These are phyloP conservation scores for Trissoscelio sp. DNA, from an alignment of 2,888 invertebrate species.

Conservation along the genomic window DNA sequence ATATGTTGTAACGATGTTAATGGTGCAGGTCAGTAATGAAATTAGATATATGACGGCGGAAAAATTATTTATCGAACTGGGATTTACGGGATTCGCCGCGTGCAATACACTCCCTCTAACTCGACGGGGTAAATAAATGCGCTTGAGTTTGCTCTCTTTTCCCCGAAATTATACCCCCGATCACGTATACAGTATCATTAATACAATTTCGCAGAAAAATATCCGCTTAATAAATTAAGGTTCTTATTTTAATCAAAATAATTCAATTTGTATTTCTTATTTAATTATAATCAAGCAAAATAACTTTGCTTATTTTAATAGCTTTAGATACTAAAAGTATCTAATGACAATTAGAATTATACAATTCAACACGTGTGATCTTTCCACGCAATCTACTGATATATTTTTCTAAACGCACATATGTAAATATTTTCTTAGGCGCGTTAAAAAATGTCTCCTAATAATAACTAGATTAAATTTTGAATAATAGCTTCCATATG, in stretches of 20 bases:
- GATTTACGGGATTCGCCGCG: constrained; percentile 60
- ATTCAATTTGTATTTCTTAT: no score
- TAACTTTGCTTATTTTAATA: no score
- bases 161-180: constrained; percentile 6
- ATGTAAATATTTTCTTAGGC: constrained; percentile 50
- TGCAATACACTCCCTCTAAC: constrained; percentile 6
- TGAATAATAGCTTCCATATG: constrained; percentile 65
- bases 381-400: constrained; percentile 8
- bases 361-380: constrained; percentile 17
- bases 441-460: constrained; percentile 54
- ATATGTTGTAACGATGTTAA: constrained; percentile 72
- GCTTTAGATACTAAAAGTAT: no score
- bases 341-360: not conserved
- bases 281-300: no score
- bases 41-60: constrained; percentile 70
- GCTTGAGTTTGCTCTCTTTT: not conserved
- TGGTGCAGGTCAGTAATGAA: constrained; percentile 69
- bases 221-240: not conserved
- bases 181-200: constrained; percentile 5
- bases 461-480: constrained; percentile 67
- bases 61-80: constrained; percentile 72
- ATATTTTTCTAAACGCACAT: constrained; percentile 32
- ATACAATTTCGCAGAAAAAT: no score
- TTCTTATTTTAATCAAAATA: no score
- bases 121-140: constrained; percentile 14